Conservation (phyloP, 1,140 invertebrate species). For the Sipha flava region DNA sequence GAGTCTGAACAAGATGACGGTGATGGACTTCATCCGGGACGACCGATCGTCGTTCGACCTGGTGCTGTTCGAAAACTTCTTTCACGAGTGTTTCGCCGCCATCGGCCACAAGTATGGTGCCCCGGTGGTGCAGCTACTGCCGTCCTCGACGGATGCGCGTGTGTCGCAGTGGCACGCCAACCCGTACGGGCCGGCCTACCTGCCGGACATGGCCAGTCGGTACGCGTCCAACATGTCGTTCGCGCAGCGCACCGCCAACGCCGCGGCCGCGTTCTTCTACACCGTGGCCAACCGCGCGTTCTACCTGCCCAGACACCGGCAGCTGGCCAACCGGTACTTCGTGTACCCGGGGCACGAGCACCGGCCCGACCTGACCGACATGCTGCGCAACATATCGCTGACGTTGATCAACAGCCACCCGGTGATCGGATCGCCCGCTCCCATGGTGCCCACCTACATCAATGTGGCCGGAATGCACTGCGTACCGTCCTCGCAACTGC, state of each 20-base stretch:
- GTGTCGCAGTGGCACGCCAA: constrained; percentile 22
- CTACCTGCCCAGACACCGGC: constrained; percentile 26
- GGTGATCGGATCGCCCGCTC: constrained; percentile 44
- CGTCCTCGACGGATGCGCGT: neutral
- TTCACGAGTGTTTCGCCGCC: neutral
- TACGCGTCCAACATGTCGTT: constrained; percentile 10
- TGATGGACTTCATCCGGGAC: neutral
- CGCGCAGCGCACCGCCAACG: neutral
- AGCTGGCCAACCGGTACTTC: constrained; percentile 33
- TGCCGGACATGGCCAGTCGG: neutral
- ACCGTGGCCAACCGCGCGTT: neutral
- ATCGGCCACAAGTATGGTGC: neutral
- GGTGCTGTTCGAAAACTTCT: constrained; percentile 16
- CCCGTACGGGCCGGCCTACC: constrained; percentile 5
- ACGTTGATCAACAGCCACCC: constrained; percentile 52
- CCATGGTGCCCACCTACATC: constrained; percentile 46
- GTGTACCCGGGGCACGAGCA: constrained; percentile 35
- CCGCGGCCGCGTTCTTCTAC: neutral
- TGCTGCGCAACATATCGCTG: constrained; percentile 40
- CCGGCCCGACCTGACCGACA: constrained; percentile 34
- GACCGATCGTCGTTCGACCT: neutral
- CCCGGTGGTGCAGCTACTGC: neutral
- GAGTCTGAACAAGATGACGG: neutral
- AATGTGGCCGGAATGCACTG: constrained; percentile 54
- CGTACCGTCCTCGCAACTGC: constrained; percentile 37